phyloP scores from a whole-genome alignment of 2,888 invertebrate species.

The Dynastes grantii region DNA sequence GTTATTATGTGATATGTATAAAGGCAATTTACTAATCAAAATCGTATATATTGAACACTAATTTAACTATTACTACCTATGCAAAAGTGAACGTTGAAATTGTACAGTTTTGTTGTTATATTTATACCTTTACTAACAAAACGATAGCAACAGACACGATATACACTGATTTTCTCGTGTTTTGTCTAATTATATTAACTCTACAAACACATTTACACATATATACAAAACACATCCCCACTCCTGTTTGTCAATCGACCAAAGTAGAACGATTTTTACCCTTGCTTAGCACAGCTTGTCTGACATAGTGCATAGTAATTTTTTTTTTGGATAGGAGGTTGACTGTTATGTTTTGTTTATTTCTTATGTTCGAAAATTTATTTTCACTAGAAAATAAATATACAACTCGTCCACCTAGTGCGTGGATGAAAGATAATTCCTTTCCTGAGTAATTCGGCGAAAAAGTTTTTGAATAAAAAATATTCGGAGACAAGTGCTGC shows the following conservation, averaged over 20 bases:
- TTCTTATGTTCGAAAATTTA: slow-evolving; percentile 1
- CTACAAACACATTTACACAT: slow-evolving; percentile 60
- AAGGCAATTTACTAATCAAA: background rate
- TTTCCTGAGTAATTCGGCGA: too few relatives aligned
- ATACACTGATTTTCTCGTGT: slow-evolving; percentile 49
- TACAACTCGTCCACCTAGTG: too few relatives aligned
- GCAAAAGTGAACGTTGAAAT: slow-evolving; percentile 40
- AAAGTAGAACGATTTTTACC: slow-evolving; percentile 56
- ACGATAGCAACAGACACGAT: slow-evolving; percentile 30
- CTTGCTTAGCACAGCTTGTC: slow-evolving; percentile 69
- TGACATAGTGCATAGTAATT: slow-evolving; percentile 58
- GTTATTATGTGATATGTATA: background rate
- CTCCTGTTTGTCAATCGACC: slow-evolving; percentile 61
- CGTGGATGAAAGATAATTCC: too few relatives aligned
- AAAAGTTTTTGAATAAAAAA: too few relatives aligned
- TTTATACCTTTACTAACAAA: slow-evolving; percentile 27
- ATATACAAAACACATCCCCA: slow-evolving; percentile 65
- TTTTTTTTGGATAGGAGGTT: slow-evolving; percentile 40
- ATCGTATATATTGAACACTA: background rate
- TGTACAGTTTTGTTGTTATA: slow-evolving; percentile 33
- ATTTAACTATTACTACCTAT: slow-evolving; percentile 23
- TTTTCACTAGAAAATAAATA: slow-evolving; percentile 6
- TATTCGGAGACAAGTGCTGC: too few relatives aligned
- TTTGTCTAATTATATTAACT: slow-evolving; percentile 55
- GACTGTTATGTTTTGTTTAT: slow-evolving; percentile 27